A percentile compares a stretch with the other conserved stretches of the same genome.
Evolutionary conservation across 2,888 invertebrate species (phyloP).

Genomic region (Nomada fabriciana): DNA sequence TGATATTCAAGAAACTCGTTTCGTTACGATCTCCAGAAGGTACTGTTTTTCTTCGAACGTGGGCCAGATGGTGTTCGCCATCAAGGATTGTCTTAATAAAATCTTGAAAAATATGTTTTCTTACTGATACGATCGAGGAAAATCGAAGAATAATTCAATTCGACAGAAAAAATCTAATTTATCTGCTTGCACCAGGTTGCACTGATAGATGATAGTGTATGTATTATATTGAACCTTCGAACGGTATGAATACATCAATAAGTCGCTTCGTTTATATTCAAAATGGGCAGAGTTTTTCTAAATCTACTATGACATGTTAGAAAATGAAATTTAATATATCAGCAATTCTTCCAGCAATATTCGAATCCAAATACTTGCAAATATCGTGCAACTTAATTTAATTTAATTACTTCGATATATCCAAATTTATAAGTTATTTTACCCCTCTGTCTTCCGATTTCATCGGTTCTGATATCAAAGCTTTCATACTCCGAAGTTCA

Average conservation of each 20-base stretch:
- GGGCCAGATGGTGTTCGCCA: conserved; percentile 39
- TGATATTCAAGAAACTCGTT: background rate
- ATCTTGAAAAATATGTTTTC: conserved; percentile 41
- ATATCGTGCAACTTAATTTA: no score
- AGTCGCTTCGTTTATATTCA: conserved; percentile 9
- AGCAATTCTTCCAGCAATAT: no score
- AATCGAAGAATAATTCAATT: conserved; percentile 5
- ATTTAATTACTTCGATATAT: no score
- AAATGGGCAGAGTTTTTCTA: background rate
- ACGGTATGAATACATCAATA: conserved; percentile 14
- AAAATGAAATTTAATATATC: no score
- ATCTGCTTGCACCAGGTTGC: background rate
- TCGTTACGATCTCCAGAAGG: conserved; percentile 2
- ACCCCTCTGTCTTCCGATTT: no score
- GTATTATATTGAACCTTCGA: conserved; percentile 19
- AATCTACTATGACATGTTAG: no score
- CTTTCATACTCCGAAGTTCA: no score
- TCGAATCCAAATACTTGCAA: no score
- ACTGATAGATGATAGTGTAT: conserved; percentile 20
- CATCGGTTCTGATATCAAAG: no score
- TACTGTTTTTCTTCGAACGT: conserved; percentile 35
- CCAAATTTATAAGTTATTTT: no score
- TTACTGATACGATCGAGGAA: conserved; percentile 2
- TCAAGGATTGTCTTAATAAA: conserved; percentile 34
- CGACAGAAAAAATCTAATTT: conserved; percentile 35